These are phyloP conservation scores for Ernsta delagoae DNA, from an alignment of 2,888 invertebrate genomes.

Conservation along the genomic window DNA sequence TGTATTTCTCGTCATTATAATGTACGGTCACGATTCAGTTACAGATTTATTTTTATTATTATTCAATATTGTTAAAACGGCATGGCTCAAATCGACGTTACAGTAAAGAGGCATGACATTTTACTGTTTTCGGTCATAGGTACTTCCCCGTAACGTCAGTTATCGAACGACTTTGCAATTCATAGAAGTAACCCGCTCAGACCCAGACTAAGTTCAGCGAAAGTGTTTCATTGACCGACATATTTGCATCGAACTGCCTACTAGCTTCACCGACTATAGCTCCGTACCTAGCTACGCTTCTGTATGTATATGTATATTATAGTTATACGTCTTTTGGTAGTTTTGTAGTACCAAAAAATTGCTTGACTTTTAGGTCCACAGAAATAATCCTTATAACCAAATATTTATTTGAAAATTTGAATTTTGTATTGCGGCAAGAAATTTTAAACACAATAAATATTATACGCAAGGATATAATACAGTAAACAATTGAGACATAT, in stretches of 20 bases:
- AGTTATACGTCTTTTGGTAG: background rate
- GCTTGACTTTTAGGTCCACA: too few relatives aligned
- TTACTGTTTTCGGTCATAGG: background rate
- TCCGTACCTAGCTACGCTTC: background rate
- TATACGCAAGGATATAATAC: too few relatives aligned
- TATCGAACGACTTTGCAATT: constrained; percentile 4
- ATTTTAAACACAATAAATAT: too few relatives aligned
- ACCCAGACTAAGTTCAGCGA: constrained; percentile 20
- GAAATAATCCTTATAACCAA: too few relatives aligned
- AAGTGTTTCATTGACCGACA: constrained; percentile 24
- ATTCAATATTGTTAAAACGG: too few relatives aligned
- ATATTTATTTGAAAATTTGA: too few relatives aligned
- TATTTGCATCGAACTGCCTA: constrained; percentile 16
- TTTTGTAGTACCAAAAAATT: too few relatives aligned
- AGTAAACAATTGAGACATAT: too few relatives aligned
- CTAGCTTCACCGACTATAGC: background rate
- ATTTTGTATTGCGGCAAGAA: too few relatives aligned
- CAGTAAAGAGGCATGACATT: background rate
- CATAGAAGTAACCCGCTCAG: constrained; percentile 9
- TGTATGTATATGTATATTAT: background rate
- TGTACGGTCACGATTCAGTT: too few relatives aligned
- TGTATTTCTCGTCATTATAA: too few relatives aligned
- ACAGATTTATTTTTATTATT: too few relatives aligned
- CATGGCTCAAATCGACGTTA: background rate
- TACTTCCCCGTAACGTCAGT: background rate